Percentiles rank a stretch among this genome's conserved stretches.
Evolutionary conservation across 2,888 invertebrate genomes (phyloP).

Genomic region (Druceiella hillmani): DNA sequence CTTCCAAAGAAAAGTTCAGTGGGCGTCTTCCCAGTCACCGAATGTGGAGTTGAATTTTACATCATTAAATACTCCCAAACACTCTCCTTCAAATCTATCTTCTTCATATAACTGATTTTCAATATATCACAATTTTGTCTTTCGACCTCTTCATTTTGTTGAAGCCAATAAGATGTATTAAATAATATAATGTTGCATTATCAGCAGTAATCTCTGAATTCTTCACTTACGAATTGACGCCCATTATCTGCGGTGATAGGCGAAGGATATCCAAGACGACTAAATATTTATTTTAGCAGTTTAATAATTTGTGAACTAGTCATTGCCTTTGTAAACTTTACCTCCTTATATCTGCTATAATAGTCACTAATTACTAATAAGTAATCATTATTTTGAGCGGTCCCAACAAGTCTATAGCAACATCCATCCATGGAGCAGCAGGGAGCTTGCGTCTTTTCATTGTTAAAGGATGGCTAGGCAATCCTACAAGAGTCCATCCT

Average conservation of each 20-base stretch:
- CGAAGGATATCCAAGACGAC: neutral
- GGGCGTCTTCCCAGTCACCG: conserved; percentile 23
- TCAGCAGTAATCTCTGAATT: too few relatives aligned
- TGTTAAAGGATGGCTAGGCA: too few relatives aligned
- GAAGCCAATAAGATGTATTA: conserved; percentile 24
- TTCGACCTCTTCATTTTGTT: conserved; percentile 26
- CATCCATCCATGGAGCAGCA: too few relatives aligned
- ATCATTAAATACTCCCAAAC: conserved; percentile 22
- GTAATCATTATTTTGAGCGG: too few relatives aligned
- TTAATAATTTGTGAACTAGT: neutral
- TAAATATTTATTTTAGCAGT: neutral
- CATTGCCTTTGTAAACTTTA: neutral
- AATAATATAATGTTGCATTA: conserved; percentile 10
- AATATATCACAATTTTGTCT: conserved; percentile 25
- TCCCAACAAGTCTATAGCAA: too few relatives aligned
- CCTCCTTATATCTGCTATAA: too few relatives aligned
- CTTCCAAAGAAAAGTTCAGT: conserved; percentile 20
- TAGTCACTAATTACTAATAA: too few relatives aligned
- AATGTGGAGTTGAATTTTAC: conserved; percentile 28
- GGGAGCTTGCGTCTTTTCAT: too few relatives aligned
- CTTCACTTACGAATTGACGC: too few relatives aligned
- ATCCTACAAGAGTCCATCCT: too few relatives aligned
- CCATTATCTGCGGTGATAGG: too few relatives aligned
- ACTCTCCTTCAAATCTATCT: conserved; percentile 21
- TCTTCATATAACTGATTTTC: conserved; percentile 23